These are phyloP conservation scores for Cantharis lateralis DNA, from an alignment of 2,888 invertebrate species.

Conservation along the genomic window DNA sequence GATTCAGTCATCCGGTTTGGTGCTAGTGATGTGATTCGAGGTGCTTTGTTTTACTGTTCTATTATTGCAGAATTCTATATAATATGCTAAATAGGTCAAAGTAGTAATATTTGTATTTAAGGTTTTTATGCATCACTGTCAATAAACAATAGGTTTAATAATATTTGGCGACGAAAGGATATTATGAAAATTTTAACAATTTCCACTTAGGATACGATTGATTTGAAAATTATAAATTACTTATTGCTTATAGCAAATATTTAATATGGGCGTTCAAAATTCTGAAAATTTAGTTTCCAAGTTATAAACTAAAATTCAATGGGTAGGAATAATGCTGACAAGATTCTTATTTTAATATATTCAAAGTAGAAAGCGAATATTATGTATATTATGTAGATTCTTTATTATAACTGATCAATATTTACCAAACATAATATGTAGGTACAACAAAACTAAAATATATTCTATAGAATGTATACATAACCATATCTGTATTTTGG, in stretches of 20 bases:
- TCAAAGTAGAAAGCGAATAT: no score
- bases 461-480: no score
- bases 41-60: slow-evolving; percentile 8
- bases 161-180: background rate
- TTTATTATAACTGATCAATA: no score
- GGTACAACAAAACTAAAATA: no score
- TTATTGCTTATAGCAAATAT: background rate
- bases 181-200: background rate
- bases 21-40: slow-evolving; percentile 8
- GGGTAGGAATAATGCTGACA: background rate
- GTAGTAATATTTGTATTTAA: background rate
- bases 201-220: background rate
- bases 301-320: background rate
- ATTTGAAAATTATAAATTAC: background rate
- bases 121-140: background rate
- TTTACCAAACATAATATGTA: no score
- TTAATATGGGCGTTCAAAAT: background rate
- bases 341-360: background rate
- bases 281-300: background rate
- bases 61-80: background rate
- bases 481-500: no score
- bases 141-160: background rate
- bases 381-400: no score
- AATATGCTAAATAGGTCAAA: background rate
- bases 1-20: background rate